These are phyloP conservation scores for Drosophila ogumai DNA, from an alignment of 1,140 invertebrate genomes.

Conservation along the genomic window DNA sequence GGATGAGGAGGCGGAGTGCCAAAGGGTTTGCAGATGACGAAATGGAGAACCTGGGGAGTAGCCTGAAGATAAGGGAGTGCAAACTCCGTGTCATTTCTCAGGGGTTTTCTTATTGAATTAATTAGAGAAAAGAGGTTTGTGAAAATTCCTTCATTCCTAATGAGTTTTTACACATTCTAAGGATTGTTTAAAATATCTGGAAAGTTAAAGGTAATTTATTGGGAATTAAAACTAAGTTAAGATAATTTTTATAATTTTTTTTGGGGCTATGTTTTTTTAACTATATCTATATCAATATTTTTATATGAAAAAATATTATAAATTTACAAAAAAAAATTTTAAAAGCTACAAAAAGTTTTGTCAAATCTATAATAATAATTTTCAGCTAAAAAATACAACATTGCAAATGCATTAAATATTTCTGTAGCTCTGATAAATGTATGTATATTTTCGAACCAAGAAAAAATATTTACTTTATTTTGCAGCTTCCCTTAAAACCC, in stretches of 20 bases:
- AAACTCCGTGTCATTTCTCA: background rate
- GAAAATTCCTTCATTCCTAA: background rate
- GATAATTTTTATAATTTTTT: too few relatives aligned
- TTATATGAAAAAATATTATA: too few relatives aligned
- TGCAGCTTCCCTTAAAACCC: background rate
- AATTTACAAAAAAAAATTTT: too few relatives aligned
- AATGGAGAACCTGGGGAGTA: conserved; percentile 17
- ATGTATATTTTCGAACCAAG: too few relatives aligned
- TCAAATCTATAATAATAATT: too few relatives aligned
- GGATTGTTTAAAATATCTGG: background rate
- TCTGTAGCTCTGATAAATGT: too few relatives aligned
- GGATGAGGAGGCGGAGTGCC: background rate
- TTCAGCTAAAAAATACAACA: too few relatives aligned
- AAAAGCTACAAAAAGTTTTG: too few relatives aligned
- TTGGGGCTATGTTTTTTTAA: too few relatives aligned
- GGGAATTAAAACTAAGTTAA: background rate
- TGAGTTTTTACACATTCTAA: background rate
- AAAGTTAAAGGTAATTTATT: background rate
- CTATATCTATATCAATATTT: too few relatives aligned
- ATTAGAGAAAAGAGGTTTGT: too few relatives aligned
- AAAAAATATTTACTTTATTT: background rate
- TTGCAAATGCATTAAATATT: too few relatives aligned
- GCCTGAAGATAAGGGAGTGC: conserved; percentile 17
- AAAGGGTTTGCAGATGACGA: conserved; percentile 35
- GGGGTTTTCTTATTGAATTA: conserved; percentile 9